Base-by-base conservation (phyloP, 2,797 vertebrate species). In the Muscicapa comitata region DNA sequence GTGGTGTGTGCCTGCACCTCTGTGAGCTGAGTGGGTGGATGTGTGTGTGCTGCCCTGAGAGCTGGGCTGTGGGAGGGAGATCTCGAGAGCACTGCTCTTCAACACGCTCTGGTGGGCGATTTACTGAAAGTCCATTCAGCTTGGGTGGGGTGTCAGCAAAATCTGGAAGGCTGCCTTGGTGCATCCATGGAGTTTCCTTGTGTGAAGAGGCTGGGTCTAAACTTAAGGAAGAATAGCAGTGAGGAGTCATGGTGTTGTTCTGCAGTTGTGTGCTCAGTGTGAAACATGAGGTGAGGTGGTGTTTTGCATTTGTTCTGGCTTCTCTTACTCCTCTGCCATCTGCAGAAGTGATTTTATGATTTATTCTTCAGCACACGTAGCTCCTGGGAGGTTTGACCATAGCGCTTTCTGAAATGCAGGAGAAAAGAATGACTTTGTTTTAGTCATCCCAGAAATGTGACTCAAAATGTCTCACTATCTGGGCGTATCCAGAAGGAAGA, bases 391-490 rank as follows among this genome's bases (percentile, higher is more conserved):
- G 29, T 73, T 82, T 71, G 68, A 68, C 48, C 31, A 2, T 35
- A 37, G 42, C 25, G 17, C 38, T 86, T 74, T 77, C 75, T 91
- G 73, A 84, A 95, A 90, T 75, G 82, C 48, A 50, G 33, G 55
- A 57, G 55, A 57, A 57, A 57, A 57, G 55, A 57, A 57, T 37
- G 16, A 18, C 73, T 90, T 93, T 80, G n/a, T 86, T 96, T 82
- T 70, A 93, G 87, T 90, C 85, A 88, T 78, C 66, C 19, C 57
- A 93, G 63, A 88, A 86, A 71, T 19, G 82, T 88, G 87, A 88
- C 55, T 97, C 70, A 88, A 88, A 75, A 82, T 80, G 40, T 81
- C 48, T 94, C 71, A 21, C 72, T 71, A 9, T 78, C 74, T 88
- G 91, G 89, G 79, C 0, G 19, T 91, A 92, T 42, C 73, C 72